Conservation (phyloP, 2,113 vertebrate species). For the Dolichotis patagonum region DNA sequence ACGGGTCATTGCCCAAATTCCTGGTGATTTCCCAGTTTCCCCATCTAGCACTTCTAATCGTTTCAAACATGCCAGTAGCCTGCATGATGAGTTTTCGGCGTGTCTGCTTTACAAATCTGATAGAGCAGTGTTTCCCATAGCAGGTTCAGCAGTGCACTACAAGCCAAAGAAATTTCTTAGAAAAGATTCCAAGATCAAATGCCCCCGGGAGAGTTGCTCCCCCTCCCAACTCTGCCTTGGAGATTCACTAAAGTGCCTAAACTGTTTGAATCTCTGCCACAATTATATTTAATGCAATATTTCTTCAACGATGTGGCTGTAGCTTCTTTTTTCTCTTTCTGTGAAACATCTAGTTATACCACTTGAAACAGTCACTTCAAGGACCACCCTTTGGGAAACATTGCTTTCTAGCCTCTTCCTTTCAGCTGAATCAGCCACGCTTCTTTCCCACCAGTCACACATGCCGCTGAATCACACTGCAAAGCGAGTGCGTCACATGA, state of each 20-base stretch:
- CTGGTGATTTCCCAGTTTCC: conserved; percentile 29
- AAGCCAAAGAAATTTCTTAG: not conserved
- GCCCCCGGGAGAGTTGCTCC: not conserved
- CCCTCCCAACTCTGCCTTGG: not conserved
- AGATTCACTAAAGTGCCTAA: not conserved
- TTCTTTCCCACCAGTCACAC: not conserved
- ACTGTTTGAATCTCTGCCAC: not conserved
- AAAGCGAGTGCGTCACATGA: conserved; percentile 9
- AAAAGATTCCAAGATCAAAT: conserved; percentile 13
- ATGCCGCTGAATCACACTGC: conserved; percentile 58
- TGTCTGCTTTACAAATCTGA: conserved; percentile 65
- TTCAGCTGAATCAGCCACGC: not conserved
- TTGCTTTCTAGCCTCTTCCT: conserved; percentile 51
- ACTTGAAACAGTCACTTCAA: not conserved
- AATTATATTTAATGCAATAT: not conserved
- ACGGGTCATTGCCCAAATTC: conserved; percentile 21
- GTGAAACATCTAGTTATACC: not conserved
- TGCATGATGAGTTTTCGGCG: conserved; percentile 65
- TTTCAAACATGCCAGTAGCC: conserved; percentile 47
- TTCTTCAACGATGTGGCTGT: not conserved
- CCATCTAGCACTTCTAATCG: not conserved
- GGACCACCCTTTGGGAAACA: conserved; percentile 71
- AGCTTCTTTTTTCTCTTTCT: not conserved
- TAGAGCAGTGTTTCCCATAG: conserved; percentile 73
- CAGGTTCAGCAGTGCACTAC: not conserved